Base-by-base conservation (phyloP, 2,888 invertebrate genomes). In the Apodemia mormo region DNA sequence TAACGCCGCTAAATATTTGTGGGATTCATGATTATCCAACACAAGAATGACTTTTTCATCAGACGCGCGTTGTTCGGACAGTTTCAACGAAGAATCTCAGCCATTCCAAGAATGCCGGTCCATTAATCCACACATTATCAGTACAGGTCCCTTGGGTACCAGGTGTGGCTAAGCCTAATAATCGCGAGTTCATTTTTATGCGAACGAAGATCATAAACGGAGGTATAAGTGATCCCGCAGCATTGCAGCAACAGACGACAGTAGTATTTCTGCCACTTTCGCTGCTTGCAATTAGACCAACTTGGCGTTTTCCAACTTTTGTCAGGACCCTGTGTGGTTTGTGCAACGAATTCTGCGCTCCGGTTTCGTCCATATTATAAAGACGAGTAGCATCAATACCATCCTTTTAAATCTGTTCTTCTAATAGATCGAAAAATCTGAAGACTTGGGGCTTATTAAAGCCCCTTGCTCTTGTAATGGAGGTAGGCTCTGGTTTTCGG, bases 351-450 rank as follows among this genome's bases (percentile, higher is more conserved):
- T n/a, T 52, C n/a, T 67, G 67, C 1, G 54, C 14, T 5, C 67
- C 33, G 3, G 54, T 67, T n/a, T 54, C 54, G 54, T 33, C 37
- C 52, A 54, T 52, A n/a, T 52, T 67, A 43, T 45, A 66, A 7
- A 66, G 4, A 29, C 66, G 52, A 9, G 45, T 49, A 8, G 52
- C 66, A 66, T 66, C 66, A 8, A 66, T 45, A 8, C 12, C 2
- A 29, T 66, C 10, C 3, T 45, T 10, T 12, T 33, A 29, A 54
- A 52, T 33, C 6, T 29, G 10, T 7, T 22, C 22, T 52, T 33
- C 54, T 49, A 67, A 30, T 8, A 67, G 33, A 54, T 67, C 67
- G 37, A 67, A 67, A 52, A 54, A 54, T 4, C n/a, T 54, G 9
- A 8, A 54, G 22, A 54, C 22, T 22, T 54, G 54, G 2, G 54